Conservation (phyloP, 2,113 vertebrate genomes). For the Sinocyclocheilus maitianheensis region DNA sequence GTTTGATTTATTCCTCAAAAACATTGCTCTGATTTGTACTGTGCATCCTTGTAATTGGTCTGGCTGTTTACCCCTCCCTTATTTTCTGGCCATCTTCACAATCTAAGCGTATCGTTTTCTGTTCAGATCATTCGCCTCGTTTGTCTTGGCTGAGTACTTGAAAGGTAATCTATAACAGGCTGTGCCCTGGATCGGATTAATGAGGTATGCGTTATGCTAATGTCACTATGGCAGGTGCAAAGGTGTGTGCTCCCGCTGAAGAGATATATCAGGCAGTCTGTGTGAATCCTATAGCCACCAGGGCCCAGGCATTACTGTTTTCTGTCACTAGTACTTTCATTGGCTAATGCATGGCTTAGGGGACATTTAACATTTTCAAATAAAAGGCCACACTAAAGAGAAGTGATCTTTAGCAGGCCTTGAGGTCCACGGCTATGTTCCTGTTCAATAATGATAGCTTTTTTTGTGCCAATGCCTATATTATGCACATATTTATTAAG, state of each 20-base stretch:
- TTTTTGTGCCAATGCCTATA: background rate
- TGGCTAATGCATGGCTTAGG: constrained; percentile 13
- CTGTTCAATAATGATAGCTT: constrained; percentile 36
- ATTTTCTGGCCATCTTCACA: constrained; percentile 3
- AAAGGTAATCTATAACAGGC: constrained; percentile 38
- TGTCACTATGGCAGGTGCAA: background rate
- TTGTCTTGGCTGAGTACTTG: constrained; percentile 18
- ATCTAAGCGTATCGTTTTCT: constrained; percentile 4
- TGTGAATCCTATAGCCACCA: background rate
- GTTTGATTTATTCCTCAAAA: background rate
- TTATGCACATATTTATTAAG: background rate
- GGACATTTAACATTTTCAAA: constrained; percentile 31
- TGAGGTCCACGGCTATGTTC: constrained; percentile 31
- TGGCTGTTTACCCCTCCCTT: background rate
- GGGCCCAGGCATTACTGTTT: background rate
- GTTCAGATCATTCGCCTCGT: constrained; percentile 16
- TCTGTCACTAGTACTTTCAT: constrained; percentile 56
- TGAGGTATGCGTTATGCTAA: constrained; percentile 26
- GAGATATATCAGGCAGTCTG: background rate
- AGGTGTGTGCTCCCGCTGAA: constrained; percentile 6
- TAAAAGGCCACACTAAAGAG: constrained; percentile 29
- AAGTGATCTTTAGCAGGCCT: constrained; percentile 39
- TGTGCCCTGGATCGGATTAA: constrained; percentile 26
- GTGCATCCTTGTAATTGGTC: background rate
- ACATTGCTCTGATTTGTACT: background rate